Evolutionary conservation across 2,113 vertebrate species (phyloP).

Genomic region (Hassar affinis): DNA sequence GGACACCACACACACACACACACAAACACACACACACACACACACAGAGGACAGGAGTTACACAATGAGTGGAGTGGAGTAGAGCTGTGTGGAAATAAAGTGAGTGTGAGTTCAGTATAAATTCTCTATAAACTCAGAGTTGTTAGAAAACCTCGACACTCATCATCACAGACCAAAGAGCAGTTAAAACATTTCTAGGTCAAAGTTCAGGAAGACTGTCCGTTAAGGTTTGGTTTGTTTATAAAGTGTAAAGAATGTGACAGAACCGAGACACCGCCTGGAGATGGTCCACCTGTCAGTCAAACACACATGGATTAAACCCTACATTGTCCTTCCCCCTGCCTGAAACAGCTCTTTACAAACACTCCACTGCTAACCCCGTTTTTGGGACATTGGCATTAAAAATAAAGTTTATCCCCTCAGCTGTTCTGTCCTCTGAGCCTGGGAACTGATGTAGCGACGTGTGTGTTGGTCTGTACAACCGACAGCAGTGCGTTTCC

Average conservation of each 20-base stretch:
- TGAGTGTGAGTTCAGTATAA: not conserved
- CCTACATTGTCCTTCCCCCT: no score
- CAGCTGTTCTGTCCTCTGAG: no score
- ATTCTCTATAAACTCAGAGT: not conserved
- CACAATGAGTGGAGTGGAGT: not conserved
- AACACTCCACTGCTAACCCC: no score
- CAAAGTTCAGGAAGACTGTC: not conserved
- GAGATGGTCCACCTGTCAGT: no score
- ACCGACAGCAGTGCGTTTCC: no score
- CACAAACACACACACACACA: conserved; percentile 15
- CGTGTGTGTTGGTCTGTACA: no score
- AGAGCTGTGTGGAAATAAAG: not conserved
- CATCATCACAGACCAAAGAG: not conserved
- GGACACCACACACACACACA: conserved; percentile 2
- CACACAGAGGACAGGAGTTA: not conserved
- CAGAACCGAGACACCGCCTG: not conserved
- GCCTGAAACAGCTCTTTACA: no score
- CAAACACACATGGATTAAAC: no score
- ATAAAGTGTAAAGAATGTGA: not conserved
- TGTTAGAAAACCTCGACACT: not conserved
- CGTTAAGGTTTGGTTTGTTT: not conserved
- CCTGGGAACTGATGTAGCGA: no score
- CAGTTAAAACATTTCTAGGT: not conserved
- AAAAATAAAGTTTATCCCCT: no score
- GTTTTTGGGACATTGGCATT: no score